Evolutionary conservation across 1,140 invertebrate genomes (phyloP).

Genomic region (Lepidurus arcticus): DNA sequence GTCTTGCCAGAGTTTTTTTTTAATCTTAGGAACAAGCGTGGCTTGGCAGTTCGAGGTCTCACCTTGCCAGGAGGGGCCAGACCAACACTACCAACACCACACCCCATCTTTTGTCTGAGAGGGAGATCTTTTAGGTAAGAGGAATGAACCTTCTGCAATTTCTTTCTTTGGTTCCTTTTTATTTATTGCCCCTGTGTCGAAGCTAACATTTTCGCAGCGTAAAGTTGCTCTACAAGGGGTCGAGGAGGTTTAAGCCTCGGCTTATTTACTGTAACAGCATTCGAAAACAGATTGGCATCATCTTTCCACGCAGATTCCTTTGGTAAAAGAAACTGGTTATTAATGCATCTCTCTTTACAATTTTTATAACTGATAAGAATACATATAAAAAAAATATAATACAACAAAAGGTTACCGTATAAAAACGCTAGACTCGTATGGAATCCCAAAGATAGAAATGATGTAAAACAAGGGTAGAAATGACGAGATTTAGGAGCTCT

Average conservation of each 20-base stretch:
- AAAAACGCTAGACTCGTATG: too few relatives aligned
- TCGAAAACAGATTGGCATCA: too few relatives aligned
- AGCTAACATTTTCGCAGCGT: neutral
- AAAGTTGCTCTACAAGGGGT: conserved; percentile 5
- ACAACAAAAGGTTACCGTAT: too few relatives aligned
- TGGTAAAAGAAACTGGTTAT: too few relatives aligned
- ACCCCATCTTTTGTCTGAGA: conserved; percentile 7
- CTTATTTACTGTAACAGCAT: too few relatives aligned
- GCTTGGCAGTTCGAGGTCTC: conserved; percentile 5
- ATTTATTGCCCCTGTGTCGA: neutral
- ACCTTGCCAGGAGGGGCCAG: conserved; percentile 5
- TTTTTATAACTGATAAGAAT: too few relatives aligned
- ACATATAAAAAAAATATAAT: too few relatives aligned
- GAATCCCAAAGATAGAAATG: too few relatives aligned
- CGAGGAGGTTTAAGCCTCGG: neutral
- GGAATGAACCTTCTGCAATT: neutral
- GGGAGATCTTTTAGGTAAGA: neutral
- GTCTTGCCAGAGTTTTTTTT: neutral
- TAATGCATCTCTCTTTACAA: too few relatives aligned
- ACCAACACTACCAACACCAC: neutral
- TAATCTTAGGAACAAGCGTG: neutral
- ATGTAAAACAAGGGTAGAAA: too few relatives aligned
- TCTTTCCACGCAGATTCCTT: too few relatives aligned
- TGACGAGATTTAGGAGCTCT: too few relatives aligned
- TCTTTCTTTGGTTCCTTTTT: neutral